These are phyloP conservation scores for Megamerina dolium DNA, from an alignment of 2,888 invertebrate genomes.

Conservation along the genomic window DNA sequence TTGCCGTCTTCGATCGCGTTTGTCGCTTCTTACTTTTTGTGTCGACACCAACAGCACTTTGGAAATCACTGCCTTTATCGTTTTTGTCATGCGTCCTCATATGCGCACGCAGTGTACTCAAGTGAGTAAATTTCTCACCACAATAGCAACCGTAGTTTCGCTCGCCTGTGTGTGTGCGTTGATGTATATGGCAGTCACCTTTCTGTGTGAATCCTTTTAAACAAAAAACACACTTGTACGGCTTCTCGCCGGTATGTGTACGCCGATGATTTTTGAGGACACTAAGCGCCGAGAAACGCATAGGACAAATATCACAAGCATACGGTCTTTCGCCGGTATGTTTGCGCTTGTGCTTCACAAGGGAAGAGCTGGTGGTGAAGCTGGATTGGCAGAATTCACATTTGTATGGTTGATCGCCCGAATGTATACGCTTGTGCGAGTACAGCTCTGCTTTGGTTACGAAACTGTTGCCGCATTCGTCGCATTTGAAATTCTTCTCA, in stretches of 20 bases:
- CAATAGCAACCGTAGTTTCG: constrained; percentile 44
- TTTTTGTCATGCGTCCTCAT: constrained; percentile 47
- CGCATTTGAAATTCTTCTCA: constrained; percentile 47
- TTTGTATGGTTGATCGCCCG: constrained; percentile 57
- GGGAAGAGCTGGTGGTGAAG: constrained; percentile 57
- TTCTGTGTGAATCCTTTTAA: constrained; percentile 56
- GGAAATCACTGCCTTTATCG: no score
- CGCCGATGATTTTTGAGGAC: constrained; percentile 56
- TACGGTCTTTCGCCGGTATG: constrained; percentile 59
- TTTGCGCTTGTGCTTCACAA: constrained; percentile 55
- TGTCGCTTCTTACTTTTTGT: no score
- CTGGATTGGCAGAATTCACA: constrained; percentile 54
- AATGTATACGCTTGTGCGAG: constrained; percentile 55
- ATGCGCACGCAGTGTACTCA: constrained; percentile 53
- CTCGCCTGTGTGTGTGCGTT: constrained; percentile 54
- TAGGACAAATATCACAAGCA: constrained; percentile 55
- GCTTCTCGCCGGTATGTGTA: constrained; percentile 57
- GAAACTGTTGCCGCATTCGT: constrained; percentile 50
- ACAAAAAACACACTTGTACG: constrained; percentile 54
- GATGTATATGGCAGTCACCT: constrained; percentile 55
- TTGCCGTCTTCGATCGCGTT: no score
- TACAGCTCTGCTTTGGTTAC: constrained; percentile 53
- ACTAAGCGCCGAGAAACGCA: constrained; percentile 55
- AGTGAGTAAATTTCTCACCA: constrained; percentile 53
- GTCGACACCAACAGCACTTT: no score